These are phyloP conservation scores for Chrysomallon squamiferum DNA, from an alignment of 1,140 invertebrate species.

Conservation along the genomic window DNA sequence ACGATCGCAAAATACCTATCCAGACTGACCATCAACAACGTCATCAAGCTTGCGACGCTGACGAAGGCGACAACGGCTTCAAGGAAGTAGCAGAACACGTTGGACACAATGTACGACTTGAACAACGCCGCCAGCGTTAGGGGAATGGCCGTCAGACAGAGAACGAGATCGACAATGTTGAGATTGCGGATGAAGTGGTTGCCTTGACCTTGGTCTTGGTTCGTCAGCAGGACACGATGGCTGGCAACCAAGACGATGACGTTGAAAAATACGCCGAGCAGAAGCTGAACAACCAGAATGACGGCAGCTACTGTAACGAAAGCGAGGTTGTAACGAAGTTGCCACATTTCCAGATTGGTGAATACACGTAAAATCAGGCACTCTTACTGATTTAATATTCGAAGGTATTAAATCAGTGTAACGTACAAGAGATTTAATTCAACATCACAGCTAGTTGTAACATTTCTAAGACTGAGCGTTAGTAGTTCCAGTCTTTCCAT, in stretches of 20 bases:
- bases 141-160: constrained; percentile 5
- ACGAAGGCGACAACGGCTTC: constrained; percentile 10
- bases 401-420: too few species aligned
- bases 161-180: constrained; percentile 10
- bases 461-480: too few species aligned
- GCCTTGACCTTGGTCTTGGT: neutral
- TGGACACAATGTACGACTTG: neutral
- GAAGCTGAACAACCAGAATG: constrained; percentile 1
- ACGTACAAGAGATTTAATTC: too few species aligned
- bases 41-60: constrained; percentile 11
- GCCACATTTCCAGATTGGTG: too few species aligned
- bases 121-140: neutral
- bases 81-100: constrained; percentile 10
- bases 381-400: too few species aligned
- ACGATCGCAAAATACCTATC: constrained; percentile 12
- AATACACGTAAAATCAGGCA: too few species aligned
- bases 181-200: constrained; percentile 13
- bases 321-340: neutral
- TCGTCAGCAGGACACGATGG: neutral
- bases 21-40: constrained; percentile 13
- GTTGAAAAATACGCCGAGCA: constrained; percentile 11
- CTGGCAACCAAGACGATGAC: constrained; percentile 9
- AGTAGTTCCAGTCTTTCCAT: too few species aligned
- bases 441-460: too few species aligned
- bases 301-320: neutral